phyloP scores from a whole-genome alignment of 2,888 invertebrate species.

The Dynastes tityus region DNA sequence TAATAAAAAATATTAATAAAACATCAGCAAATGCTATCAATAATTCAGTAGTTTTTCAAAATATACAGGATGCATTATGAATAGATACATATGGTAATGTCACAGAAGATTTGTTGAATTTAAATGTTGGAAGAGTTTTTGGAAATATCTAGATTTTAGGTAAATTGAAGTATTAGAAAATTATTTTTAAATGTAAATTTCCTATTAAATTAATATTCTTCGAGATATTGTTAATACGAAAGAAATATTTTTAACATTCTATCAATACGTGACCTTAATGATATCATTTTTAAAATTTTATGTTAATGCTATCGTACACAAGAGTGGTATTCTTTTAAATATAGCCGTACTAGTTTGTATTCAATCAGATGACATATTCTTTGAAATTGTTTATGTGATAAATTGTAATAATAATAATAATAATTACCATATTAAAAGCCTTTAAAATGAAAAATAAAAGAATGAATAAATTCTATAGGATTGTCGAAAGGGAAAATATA shows the following conservation, averaged over 20 bases:
- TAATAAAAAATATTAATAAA: conserved; percentile 15
- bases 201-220: too few species aligned
- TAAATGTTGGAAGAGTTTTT: background rate
- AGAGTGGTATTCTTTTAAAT: too few species aligned
- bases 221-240: too few species aligned
- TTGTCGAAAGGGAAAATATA: conserved; percentile 60
- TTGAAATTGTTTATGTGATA: background rate
- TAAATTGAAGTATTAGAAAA: too few species aligned
- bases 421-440: background rate
- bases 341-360: too few species aligned
- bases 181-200: too few species aligned
- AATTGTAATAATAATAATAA: too few species aligned
- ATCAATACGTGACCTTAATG: too few species aligned
- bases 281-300: too few species aligned
- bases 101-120: background rate
- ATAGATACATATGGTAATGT: conserved; percentile 4
- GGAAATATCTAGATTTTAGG: background rate
- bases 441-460: background rate
- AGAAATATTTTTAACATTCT: too few species aligned
- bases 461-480: background rate
- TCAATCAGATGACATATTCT: too few species aligned
- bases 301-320: too few species aligned
- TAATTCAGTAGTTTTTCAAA: conserved; percentile 11
- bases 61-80: background rate
- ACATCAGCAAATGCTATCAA: conserved; percentile 1